These are phyloP conservation scores for Nyctalus aviator DNA, from an alignment of 2,797 vertebrate species.

Conservation along the genomic window DNA sequence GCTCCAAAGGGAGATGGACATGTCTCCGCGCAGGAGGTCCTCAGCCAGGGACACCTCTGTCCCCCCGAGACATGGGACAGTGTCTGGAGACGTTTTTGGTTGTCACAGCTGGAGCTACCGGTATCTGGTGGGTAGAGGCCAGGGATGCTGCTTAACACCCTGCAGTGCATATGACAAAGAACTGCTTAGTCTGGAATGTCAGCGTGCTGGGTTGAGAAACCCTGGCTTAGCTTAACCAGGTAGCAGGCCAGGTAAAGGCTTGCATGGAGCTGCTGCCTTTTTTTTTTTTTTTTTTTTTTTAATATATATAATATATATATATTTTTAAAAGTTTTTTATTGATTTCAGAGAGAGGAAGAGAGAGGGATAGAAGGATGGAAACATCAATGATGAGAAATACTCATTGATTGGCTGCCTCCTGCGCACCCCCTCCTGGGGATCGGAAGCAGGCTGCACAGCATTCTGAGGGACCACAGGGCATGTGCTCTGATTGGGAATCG, in stretches of 20 bases:
- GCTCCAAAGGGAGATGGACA: rapidly evolving
- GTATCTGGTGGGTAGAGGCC: not conserved
- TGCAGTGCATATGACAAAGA: not conserved
- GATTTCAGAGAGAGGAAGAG: no score
- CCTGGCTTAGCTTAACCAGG: not conserved
- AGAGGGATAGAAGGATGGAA: no score
- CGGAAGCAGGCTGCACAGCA: no score
- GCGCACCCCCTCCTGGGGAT: no score
- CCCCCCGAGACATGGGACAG: not conserved
- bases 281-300: no score
- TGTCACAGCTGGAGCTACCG: not conserved
- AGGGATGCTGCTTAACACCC: not conserved
- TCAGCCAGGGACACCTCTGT: not conserved
- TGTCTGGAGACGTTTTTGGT: conserved; percentile 14
- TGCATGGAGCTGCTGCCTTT: not conserved
- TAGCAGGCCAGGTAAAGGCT: not conserved
- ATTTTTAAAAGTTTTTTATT: no score
- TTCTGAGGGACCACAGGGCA: no score
- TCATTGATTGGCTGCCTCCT: no score
- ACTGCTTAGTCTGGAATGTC: not conserved
- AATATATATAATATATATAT: no score
- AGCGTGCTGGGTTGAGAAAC: not conserved
- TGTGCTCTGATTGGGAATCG: no score
- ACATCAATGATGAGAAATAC: no score
- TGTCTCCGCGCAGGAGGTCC: not conserved